Conservation (phyloP, 2,888 invertebrate genomes). For the Poecilobothrus nobilitatus region DNA sequence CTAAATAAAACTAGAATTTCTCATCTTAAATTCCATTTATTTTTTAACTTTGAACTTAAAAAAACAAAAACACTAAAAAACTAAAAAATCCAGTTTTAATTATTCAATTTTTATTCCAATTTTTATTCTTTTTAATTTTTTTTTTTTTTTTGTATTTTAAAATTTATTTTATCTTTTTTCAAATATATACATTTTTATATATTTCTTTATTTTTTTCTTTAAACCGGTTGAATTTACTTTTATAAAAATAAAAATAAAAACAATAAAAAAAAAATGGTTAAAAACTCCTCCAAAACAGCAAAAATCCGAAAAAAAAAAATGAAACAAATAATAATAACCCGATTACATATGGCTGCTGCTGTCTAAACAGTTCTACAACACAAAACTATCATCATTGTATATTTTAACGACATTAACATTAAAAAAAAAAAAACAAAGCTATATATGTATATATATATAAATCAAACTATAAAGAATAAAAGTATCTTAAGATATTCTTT, state of each 20-base stretch:
- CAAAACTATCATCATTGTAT: background rate
- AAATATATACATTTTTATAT: background rate
- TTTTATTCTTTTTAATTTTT: background rate
- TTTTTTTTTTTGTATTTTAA: background rate
- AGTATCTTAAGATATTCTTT: background rate
- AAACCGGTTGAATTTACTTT: constrained; percentile 1
- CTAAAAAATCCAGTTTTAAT: background rate
- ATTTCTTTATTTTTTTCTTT: background rate
- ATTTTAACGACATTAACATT: background rate
- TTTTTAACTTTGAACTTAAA: background rate
- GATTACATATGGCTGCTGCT: constrained; percentile 1
- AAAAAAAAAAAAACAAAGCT: no score
- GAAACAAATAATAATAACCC: background rate
- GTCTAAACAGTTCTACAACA: background rate
- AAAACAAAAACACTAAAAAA: no score
- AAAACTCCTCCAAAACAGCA: background rate
- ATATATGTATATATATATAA: no score
- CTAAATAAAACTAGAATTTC: no score
- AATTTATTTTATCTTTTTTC: background rate
- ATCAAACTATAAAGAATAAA: background rate
- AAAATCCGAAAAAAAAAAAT: background rate
- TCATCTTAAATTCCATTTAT: no score
- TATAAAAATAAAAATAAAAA: background rate
- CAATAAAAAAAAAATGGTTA: background rate
- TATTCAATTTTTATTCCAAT: background rate